Evolutionary conservation across 2,888 invertebrate species (phyloP).

Genomic region (Chirona hameri): DNA sequence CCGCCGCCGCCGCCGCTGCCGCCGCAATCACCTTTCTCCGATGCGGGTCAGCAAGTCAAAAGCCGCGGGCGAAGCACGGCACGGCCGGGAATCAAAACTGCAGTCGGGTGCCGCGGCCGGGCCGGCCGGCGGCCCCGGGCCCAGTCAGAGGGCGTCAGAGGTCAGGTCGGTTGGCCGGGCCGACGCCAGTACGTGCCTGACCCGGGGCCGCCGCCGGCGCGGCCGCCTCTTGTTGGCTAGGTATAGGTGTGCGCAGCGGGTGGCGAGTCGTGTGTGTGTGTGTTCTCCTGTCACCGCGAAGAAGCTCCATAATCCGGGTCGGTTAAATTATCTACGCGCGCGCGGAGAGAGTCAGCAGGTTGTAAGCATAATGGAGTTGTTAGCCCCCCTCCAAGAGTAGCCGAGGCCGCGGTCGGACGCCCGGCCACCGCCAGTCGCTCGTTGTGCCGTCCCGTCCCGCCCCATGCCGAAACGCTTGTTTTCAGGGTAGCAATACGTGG

Average conservation of each 20-base stretch:
- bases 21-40: not conserved
- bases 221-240: slow-evolving; percentile 22
- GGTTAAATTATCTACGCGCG: not conserved
- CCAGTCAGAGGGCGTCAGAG: not conserved
- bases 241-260: not conserved
- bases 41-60: slow-evolving; percentile 22
- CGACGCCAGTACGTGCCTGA: too few species aligned
- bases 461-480: not conserved
- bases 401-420: not conserved
- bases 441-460: not conserved
- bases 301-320: slow-evolving; percentile 8
- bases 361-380: not conserved
- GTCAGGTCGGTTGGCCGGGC: not conserved
- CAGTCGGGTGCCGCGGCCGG: not conserved
- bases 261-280: not conserved
- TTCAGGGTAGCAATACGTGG: slow-evolving; percentile 27
- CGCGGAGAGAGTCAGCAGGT: not conserved
- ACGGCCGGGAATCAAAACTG: not conserved
- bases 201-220: not conserved
- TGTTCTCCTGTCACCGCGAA: not conserved
- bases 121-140: not conserved
- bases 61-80: not conserved
- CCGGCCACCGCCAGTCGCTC: not conserved
- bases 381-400: not conserved
- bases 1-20: not conserved